Conservation (phyloP, 2,113 vertebrate species). For the Colistium nudipinnis region DNA sequence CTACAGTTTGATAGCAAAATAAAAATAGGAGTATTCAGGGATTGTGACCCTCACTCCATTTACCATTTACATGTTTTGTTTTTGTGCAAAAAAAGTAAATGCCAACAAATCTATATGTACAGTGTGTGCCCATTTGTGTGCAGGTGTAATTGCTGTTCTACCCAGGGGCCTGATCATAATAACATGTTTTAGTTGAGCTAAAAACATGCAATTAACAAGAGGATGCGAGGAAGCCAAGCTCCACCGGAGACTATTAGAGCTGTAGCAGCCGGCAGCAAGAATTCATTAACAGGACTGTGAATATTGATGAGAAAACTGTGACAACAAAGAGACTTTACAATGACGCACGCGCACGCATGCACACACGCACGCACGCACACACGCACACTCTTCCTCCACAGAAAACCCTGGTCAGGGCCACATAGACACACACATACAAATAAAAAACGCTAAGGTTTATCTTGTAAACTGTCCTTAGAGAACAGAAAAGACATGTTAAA, state of each 20-base stretch:
- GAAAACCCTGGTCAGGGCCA: too few relatives aligned
- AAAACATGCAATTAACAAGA: slow-evolving; percentile 61
- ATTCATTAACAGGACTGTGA: slow-evolving; percentile 58
- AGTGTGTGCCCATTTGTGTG: slow-evolving; percentile 7
- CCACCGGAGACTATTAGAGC: slow-evolving; percentile 64
- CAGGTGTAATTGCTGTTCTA: slow-evolving; percentile 4
- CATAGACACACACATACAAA: neutral
- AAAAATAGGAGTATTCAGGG: neutral
- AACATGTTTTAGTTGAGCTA: slow-evolving; percentile 57
- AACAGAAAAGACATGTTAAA: too few relatives aligned
- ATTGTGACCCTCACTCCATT: neutral
- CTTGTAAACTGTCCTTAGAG: slow-evolving; percentile 4
- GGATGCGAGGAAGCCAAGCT: slow-evolving; percentile 25
- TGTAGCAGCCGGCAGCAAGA: slow-evolving; percentile 38
- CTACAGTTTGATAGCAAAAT: neutral
- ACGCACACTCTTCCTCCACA: neutral
- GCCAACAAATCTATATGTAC: slow-evolving; percentile 7
- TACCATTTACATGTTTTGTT: neutral
- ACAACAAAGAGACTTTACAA: slow-evolving; percentile 57
- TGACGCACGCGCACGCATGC: slow-evolving; percentile 18
- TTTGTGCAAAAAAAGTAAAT: neutral
- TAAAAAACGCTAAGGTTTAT: neutral
- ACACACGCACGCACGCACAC: slow-evolving; percentile 3
- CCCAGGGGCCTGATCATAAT: slow-evolving; percentile 49
- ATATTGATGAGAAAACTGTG: slow-evolving; percentile 59